Evolutionary conservation across 2,888 invertebrate species (phyloP).

Genomic region (Furcula furcula): DNA sequence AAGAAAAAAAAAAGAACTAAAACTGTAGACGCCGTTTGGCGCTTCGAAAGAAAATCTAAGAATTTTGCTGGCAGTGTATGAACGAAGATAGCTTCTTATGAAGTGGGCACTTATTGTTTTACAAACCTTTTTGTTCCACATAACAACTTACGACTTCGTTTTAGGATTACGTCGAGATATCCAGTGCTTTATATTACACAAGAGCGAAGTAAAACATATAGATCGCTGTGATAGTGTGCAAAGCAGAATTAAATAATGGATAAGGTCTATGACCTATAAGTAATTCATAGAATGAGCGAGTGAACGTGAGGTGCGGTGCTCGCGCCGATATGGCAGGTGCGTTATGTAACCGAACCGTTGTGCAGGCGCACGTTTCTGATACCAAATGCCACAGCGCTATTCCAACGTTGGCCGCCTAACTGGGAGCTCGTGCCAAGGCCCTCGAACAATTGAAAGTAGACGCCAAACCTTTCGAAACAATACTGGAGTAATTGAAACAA

Average conservation of each 20-base stretch:
- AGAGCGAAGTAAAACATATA: slow-evolving; percentile 29
- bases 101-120: slow-evolving; percentile 51
- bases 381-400: slow-evolving; percentile 69
- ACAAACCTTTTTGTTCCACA: slow-evolving; percentile 39
- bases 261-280: slow-evolving; percentile 78
- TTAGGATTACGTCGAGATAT: slow-evolving; percentile 20
- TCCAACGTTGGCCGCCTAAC: slow-evolving; percentile 53
- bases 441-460: slow-evolving; percentile 68
- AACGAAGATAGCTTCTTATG: slow-evolving; percentile 36
- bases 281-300: slow-evolving; percentile 78
- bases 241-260: slow-evolving; percentile 64
- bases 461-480: slow-evolving; percentile 53
- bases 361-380: slow-evolving; percentile 47
- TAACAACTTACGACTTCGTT: slow-evolving; percentile 21
- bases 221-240: slow-evolving; percentile 44
- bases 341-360: slow-evolving; percentile 72
- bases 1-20: slow-evolving; percentile 46
- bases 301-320: slow-evolving; percentile 72
- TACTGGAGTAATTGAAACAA: slow-evolving; percentile 32
- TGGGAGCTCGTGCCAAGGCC: slow-evolving; percentile 64
- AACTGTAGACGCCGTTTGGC: slow-evolving; percentile 32
- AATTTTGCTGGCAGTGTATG: slow-evolving; percentile 45
- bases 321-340: slow-evolving; percentile 78
- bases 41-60: slow-evolving; percentile 40
- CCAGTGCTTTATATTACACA: slow-evolving; percentile 10